Conservation (phyloP, 1,140 invertebrate species). For the Bombus haemorrhoidalis region DNA sequence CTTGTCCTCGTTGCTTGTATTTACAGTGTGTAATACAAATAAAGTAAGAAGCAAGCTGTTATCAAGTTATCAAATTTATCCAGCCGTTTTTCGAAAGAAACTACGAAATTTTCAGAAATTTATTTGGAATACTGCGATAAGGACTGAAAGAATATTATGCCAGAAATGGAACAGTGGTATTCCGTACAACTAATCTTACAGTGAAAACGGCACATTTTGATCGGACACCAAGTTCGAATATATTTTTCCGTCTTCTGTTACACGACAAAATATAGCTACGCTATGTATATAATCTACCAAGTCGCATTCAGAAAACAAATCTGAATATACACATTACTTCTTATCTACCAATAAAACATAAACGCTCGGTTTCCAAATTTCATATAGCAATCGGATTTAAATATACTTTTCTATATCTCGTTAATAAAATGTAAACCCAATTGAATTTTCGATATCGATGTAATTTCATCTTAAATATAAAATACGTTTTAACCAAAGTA, state of each 20-base stretch:
- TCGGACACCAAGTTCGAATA: background rate
- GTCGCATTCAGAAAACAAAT: too few relatives aligned
- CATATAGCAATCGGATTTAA: too few relatives aligned
- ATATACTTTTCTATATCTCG: too few relatives aligned
- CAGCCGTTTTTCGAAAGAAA: background rate
- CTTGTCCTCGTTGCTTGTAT: too few relatives aligned
- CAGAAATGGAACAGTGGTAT: background rate
- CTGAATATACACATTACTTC: too few relatives aligned
- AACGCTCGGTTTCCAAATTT: too few relatives aligned
- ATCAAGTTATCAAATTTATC: too few relatives aligned
- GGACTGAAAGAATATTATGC: background rate
- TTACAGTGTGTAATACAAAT: too few relatives aligned
- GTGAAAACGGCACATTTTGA: constrained; percentile 9
- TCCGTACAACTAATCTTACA: constrained; percentile 4
- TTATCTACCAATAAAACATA: too few relatives aligned
- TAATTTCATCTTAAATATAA: background rate
- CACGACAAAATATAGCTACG: background rate
- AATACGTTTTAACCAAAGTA: background rate
- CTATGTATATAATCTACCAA: too few relatives aligned
- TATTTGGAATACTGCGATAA: background rate
- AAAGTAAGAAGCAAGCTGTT: too few relatives aligned
- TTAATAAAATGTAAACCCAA: background rate
- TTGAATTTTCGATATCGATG: background rate
- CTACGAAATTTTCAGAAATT: background rate
- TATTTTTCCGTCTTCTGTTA: background rate